Evolutionary conservation across 2,797 vertebrate species (phyloP).

Genomic region (Poeciliopsis turneri): DNA sequence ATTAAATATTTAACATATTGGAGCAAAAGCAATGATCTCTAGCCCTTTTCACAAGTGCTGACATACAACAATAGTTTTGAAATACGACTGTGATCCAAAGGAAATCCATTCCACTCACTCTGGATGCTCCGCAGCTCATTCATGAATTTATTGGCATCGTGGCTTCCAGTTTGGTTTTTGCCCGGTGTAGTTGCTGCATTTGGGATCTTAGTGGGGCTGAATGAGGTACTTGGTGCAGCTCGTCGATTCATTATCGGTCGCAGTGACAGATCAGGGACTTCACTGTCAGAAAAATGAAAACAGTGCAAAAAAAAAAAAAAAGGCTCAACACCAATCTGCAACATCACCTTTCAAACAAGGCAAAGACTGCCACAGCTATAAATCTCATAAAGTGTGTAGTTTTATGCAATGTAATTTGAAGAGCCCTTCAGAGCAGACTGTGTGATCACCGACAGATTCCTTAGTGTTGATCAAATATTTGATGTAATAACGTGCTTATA

Average conservation of each 20-base stretch:
- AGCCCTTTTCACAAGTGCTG: neutral
- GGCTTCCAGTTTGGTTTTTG: conserved; percentile 46
- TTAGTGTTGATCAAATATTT: conserved; percentile 52
- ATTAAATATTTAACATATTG: neutral
- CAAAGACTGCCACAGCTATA: neutral
- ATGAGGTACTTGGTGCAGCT: conserved; percentile 29
- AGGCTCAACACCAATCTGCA: conserved; percentile 1
- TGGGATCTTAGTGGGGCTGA: conserved; percentile 12
- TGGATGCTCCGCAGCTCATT: conserved; percentile 69
- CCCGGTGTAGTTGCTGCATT: conserved; percentile 45
- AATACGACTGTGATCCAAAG: neutral
- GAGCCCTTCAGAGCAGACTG: conserved; percentile 10
- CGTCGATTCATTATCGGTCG: conserved; percentile 54
- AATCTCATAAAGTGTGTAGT: conserved; percentile 13
- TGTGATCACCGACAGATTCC: conserved; percentile 13
- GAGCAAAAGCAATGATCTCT: neutral
- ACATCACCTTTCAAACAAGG: conserved; percentile 8
- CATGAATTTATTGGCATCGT: conserved; percentile 70
- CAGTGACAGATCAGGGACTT: conserved; percentile 19
- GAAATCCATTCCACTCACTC: conserved; percentile 64
- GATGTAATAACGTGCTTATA: conserved; percentile 55
- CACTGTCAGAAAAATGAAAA: conserved; percentile 31
- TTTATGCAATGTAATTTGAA: neutral
- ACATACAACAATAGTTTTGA: neutral
- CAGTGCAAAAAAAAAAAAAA: neutral